Base-by-base conservation (phyloP, 2,797 vertebrate species). In the Onychomys torridus region DNA sequence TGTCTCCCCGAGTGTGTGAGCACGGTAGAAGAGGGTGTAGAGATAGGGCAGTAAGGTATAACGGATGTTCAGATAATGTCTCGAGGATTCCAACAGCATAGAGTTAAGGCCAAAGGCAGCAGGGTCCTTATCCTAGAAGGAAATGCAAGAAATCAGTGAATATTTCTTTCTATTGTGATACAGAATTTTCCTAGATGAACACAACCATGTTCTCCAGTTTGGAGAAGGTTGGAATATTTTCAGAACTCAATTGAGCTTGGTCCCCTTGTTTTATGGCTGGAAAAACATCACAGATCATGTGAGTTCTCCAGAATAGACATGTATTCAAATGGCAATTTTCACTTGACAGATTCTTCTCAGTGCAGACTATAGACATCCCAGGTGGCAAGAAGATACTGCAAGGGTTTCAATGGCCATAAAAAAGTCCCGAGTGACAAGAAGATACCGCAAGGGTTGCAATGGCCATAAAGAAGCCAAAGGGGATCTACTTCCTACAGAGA, bases 31-130 rank as follows among this genome's bases (percentile, higher is more conserved):
- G 59, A 99, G 99, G 0, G 99, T 99, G 96, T 99, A 99, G 76
- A 99, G 99, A 97, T 99, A 99, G 0, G 99, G 99, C 97, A 99
- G 98, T 87, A 99, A 98, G 0, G 98, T 99, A 96, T 99, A 99
- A 49, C 99, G 99, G 76, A 99, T 99, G 89, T 52, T 99, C 98
- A 99, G 98, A 97, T 99, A 99, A 69, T 99, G 97, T 97, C 96
- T 99, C 71, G 99, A 99, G 96, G 98, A 99, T 4, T 94, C 90
- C 97, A 99, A 97, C 97, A 99, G 96, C 13, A 65, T 0, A 0
- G 99, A 99, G 78, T 98, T 16, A 0, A 96, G 0, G 1, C 99
- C 99, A 95, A 98, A 99, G 1, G 0, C 91, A 10, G 99, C 99
- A 0, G 99, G 99, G 97, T 99, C 99, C 98, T 99, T 99, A 95